phyloP scores from a whole-genome alignment of 2,797 vertebrate species.

The Gallirallus australis region DNA sequence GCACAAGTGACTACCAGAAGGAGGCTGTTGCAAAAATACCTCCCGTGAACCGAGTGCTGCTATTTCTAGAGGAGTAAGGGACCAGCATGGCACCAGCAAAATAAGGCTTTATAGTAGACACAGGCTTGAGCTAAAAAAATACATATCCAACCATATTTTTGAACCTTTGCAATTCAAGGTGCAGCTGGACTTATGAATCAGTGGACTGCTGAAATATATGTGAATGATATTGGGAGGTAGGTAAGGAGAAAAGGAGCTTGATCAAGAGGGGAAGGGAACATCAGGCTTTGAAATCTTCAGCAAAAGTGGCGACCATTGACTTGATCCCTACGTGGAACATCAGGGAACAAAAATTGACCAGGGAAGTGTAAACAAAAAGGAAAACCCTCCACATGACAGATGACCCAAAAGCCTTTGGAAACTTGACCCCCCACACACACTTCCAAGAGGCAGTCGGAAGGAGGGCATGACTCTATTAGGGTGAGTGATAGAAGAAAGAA shows the following conservation, averaged over 20 bases:
- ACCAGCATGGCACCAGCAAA: not conserved
- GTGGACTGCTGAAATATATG: not conserved
- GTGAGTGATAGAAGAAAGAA: constrained; percentile 21
- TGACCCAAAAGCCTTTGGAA: constrained; percentile 8
- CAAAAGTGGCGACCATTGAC: not conserved
- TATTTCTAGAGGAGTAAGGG: not conserved
- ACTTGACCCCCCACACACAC: not conserved
- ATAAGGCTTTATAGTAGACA: rapidly evolving
- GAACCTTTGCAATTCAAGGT: not conserved
- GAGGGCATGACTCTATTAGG: not conserved
- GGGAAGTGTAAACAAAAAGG: not conserved
- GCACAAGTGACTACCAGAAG: not conserved
- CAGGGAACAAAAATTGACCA: rapidly evolving
- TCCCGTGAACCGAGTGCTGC: rapidly evolving
- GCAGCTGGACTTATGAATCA: not conserved
- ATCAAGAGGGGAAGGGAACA: not conserved
- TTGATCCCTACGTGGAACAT: not conserved
- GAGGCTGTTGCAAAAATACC: not conserved
- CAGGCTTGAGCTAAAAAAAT: not conserved
- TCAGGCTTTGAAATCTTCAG: not conserved
- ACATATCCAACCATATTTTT: not conserved
- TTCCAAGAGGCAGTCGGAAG: not conserved
- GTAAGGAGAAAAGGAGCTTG: not conserved
- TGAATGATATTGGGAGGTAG: not conserved
- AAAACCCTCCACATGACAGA: not conserved